phyloP scores from a whole-genome alignment of 2,113 vertebrate genomes.

The Ornithorhynchus anatinus region DNA sequence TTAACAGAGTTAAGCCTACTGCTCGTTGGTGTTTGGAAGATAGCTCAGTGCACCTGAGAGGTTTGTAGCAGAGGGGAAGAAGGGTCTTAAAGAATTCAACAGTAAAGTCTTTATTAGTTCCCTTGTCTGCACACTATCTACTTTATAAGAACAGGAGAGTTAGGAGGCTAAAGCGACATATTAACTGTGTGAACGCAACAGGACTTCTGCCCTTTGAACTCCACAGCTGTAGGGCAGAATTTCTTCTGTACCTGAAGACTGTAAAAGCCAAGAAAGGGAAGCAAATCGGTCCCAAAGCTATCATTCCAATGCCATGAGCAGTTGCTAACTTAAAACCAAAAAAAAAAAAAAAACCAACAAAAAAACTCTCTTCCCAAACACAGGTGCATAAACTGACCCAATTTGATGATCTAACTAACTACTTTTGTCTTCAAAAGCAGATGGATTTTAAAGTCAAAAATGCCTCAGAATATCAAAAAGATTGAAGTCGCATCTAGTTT shows the following conservation, averaged over 20 bases:
- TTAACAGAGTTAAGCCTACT: background rate
- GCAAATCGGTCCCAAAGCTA: background rate
- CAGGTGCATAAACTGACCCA: background rate
- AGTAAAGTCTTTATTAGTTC: background rate
- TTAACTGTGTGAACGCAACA: background rate
- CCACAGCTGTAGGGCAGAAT: background rate
- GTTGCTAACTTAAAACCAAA: background rate
- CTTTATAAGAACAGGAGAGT: background rate
- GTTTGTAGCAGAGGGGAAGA: background rate
- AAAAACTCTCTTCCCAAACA: background rate
- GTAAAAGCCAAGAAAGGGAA: background rate
- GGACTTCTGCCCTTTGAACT: background rate
- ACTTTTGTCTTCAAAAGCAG: background rate
- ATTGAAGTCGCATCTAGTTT: too few relatives aligned
- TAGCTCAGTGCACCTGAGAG: background rate
- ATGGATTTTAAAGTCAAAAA: background rate
- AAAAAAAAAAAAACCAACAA: background rate
- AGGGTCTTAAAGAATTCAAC: background rate
- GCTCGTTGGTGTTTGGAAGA: background rate
- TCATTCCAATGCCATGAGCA: background rate
- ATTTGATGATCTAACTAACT: background rate
- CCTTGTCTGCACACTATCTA: rapidly evolving
- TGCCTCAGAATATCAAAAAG: too few relatives aligned
- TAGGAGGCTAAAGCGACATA: background rate
- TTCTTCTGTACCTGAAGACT: background rate